Percentiles rank a stretch among this genome's conserved stretches.
Evolutionary conservation across 2,888 invertebrate genomes (phyloP).

Genomic region (Nephrotoma guestfalica): DNA sequence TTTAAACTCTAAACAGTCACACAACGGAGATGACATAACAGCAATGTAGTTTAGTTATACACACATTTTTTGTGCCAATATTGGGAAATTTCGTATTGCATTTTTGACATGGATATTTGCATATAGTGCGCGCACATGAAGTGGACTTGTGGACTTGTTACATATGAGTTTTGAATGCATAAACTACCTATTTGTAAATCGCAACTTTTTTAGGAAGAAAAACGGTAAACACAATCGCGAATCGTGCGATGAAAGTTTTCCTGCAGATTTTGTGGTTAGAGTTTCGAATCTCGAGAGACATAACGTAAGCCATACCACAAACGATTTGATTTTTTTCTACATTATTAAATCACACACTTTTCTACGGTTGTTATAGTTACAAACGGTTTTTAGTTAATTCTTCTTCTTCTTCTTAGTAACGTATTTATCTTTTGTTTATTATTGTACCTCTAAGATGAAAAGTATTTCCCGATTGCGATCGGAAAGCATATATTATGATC

Average conservation of each 20-base stretch:
- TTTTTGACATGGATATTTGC: not conserved
- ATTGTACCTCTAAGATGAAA: not conserved
- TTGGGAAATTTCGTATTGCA: not conserved
- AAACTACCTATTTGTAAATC: not conserved
- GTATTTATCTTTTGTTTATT: not conserved
- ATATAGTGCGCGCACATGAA: not conserved
- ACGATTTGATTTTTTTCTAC: not conserved
- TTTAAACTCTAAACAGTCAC: not conserved
- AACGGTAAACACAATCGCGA: not conserved
- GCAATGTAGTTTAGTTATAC: not conserved
- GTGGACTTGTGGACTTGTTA: not conserved
- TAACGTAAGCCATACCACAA: not conserved
- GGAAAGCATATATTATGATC: not conserved
- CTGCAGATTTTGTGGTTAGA: not conserved
- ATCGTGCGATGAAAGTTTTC: not conserved
- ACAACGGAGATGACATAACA: not conserved
- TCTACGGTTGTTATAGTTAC: not conserved
- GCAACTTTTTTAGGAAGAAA: not conserved
- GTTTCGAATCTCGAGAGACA: not conserved
- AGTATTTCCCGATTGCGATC: not conserved
- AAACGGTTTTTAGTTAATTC: not conserved
- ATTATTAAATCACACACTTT: not conserved
- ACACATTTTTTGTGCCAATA: not conserved
- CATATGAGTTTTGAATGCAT: not conserved
- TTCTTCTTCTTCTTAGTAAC: not conserved